Percentiles rank a stretch among this genome's conserved stretches.
These are phyloP conservation scores for Apocrypta bakeri DNA, from an alignment of 1,140 invertebrate species.

Conservation along the genomic window DNA sequence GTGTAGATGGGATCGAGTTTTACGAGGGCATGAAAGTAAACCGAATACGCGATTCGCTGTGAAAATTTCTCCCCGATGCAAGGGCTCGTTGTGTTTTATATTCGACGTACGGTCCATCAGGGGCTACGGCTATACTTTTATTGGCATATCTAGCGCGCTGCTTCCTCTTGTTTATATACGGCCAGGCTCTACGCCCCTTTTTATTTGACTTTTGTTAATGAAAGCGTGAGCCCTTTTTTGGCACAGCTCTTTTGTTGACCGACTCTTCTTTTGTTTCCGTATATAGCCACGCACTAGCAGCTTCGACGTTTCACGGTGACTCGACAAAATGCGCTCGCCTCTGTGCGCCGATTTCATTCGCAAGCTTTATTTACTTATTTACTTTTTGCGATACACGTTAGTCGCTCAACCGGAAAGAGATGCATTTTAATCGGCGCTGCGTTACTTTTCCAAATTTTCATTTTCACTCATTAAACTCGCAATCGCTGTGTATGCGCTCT, in stretches of 20 bases:
- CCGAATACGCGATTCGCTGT: no score
- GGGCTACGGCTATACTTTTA: no score
- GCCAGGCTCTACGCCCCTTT: background rate
- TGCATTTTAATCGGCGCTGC: background rate
- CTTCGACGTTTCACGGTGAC: background rate
- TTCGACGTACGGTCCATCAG: no score
- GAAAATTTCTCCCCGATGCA: no score
- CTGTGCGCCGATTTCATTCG: background rate
- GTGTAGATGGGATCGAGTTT: no score
- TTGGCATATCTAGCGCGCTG: no score
- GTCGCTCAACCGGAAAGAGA: background rate
- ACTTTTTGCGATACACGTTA: background rate
- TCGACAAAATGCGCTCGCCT: background rate
- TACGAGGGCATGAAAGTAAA: no score
- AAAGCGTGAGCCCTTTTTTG: background rate
- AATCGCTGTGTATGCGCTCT: no score
- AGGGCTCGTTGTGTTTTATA: no score
- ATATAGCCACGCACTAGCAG: background rate
- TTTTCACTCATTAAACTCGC: background rate
- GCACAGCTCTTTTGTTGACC: background rate
- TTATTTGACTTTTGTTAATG: constrained; percentile 8
- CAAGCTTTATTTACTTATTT: constrained; percentile 14
- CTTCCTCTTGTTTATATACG: background rate
- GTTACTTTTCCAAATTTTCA: background rate
- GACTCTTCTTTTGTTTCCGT: background rate